Base-by-base conservation (phyloP, 2,113 vertebrate genomes). In the Psophia crepitans region DNA sequence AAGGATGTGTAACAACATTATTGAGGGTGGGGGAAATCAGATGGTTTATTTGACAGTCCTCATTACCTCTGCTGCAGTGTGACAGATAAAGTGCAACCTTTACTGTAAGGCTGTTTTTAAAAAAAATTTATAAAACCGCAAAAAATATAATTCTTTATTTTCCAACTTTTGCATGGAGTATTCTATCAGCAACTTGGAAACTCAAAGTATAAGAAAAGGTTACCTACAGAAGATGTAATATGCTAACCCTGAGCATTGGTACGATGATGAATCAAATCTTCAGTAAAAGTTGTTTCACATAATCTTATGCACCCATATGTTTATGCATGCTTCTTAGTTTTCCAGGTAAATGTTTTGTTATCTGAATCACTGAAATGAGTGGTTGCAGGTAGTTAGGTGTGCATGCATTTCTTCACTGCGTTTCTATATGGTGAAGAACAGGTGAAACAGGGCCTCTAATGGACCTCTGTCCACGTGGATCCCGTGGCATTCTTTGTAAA, bases 1-100 rank as follows among this genome's bases (percentile, higher is more conserved):
- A 93, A 87, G 14, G 53, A 69, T 88, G 18, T 88, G 35, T 77
- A 80, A 77, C 78, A 96, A 90, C 7, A 21, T 84, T 89, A 70
- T 8, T 77, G 39, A 84, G 80, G 37, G 27, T 37, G 54, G 20
- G 23, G 7, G 12, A 49, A 77, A 86, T 90, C 44, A 30, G 41
- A 54, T 64, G 9, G 8, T 56, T 68, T 82, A 64, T 90, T 54
- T 94, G 58, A 93, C 44, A 71, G 57, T 48, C 61, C 22, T 81
- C 27, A 33, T 68, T 65, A 83, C 22, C n/a, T 88, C 49, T 92
- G 58, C 49, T 84, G 37, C 74, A 60, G 12, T 20, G 19, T 54
- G 33, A 39, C 24, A 73, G 33, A 77, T 28, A 23, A 82, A 88
- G n/a, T 44, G 26, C 73, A 84, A 80, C 6, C 17, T 51, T 64